Evolutionary conservation across 2,888 invertebrate species (phyloP).

Genomic region (Chironomus tentans): DNA sequence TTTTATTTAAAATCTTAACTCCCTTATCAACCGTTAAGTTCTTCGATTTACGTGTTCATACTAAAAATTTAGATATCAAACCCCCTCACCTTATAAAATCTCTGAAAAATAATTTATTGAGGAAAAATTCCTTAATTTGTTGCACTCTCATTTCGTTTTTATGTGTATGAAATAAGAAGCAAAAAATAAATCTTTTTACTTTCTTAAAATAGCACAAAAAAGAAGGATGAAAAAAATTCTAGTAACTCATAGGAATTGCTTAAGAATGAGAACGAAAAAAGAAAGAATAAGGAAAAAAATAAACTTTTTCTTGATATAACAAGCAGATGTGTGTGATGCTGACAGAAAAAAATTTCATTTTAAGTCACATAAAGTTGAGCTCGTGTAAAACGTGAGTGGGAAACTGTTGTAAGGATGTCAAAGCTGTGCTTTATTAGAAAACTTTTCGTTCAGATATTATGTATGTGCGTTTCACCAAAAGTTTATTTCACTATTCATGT

Average conservation of each 20-base stretch:
- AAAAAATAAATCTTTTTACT: too few species aligned
- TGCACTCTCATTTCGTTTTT: neutral
- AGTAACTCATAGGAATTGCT: too few species aligned
- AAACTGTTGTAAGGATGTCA: neutral
- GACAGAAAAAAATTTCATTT: neutral
- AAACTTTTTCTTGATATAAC: neutral
- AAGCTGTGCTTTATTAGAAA: slow-evolving; percentile 20
- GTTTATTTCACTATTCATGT: neutral
- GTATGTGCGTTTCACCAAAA: neutral
- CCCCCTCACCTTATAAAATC: too few species aligned
- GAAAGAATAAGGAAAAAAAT: neutral
- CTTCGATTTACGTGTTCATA: too few species aligned
- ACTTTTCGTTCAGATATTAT: neutral
- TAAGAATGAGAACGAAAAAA: too few species aligned
- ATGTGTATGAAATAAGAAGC: too few species aligned
- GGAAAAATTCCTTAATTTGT: neutral
- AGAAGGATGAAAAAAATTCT: too few species aligned
- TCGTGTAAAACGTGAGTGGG: neutral
- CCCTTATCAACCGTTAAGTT: too few species aligned
- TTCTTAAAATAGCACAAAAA: too few species aligned
- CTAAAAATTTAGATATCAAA: too few species aligned
- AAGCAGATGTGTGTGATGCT: neutral
- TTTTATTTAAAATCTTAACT: too few species aligned
- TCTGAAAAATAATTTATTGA: too few species aligned
- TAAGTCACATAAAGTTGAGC: neutral